Evolutionary conservation across 2,113 vertebrate species (phyloP).

Genomic region (Dermatemys mawii): DNA sequence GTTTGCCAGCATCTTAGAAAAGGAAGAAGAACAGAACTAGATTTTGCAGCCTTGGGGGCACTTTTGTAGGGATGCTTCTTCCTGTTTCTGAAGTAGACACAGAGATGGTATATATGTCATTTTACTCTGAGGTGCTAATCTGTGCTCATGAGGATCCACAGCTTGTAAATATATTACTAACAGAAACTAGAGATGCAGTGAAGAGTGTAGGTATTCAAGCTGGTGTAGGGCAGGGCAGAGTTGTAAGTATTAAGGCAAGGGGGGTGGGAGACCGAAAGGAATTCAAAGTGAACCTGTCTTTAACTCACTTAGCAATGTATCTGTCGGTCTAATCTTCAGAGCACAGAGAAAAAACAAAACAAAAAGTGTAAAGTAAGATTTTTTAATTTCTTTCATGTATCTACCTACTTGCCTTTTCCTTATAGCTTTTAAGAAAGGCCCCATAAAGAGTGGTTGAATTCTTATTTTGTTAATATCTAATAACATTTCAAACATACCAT

Average conservation of each 20-base stretch:
- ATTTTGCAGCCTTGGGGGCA: not conserved
- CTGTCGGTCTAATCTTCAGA: not conserved
- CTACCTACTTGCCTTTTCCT: not conserved
- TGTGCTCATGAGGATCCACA: not conserved
- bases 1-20: not conserved
- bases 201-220: not conserved
- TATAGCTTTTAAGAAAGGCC: not conserved
- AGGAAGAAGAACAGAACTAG: not conserved
- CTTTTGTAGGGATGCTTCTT: accelerated
- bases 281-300: not conserved
- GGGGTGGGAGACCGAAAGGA: not conserved
- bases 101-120: not conserved
- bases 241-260: not conserved
- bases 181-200: not conserved
- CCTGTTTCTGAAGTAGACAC: accelerated
- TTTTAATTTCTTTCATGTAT: not conserved
- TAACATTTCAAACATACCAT: slow-evolving; percentile 1
- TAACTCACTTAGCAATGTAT: not conserved
- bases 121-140: not conserved
- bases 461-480: slow-evolving; percentile 19
- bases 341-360: not conserved
- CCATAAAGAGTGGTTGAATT: not conserved
- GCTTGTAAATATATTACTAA: not conserved
- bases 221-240: not conserved
- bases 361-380: not conserved